Conservation (phyloP, 2,113 vertebrate genomes). For the Excalfactoria chinensis region DNA sequence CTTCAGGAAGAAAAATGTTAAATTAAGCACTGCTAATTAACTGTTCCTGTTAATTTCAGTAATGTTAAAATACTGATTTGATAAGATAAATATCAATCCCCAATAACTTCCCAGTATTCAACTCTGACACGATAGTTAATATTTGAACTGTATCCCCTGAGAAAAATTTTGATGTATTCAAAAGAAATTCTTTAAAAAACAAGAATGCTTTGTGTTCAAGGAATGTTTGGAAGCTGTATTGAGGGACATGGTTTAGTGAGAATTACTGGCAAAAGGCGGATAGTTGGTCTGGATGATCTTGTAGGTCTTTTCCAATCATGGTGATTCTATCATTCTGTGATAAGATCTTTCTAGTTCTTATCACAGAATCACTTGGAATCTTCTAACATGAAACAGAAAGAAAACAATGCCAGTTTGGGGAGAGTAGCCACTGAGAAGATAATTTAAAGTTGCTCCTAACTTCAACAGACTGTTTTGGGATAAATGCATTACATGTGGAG, state of each 20-base stretch:
- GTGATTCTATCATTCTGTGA: too few relatives aligned
- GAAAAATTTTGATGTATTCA: accelerated
- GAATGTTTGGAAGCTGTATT: too few relatives aligned
- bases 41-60: not conserved
- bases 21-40: not conserved
- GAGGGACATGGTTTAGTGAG: too few relatives aligned
- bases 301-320: too few relatives aligned
- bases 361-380: not conserved
- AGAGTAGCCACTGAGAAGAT: not conserved
- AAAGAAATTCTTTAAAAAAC: not conserved
- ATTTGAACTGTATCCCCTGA: not conserved
- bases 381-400: not conserved
- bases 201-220: not conserved
- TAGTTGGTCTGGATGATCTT: too few relatives aligned
- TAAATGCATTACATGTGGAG: not conserved
- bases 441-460: not conserved
- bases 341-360: too few relatives aligned
- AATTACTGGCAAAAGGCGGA: too few relatives aligned
- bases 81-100: not conserved
- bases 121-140: not conserved
- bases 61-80: not conserved
- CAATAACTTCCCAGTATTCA: not conserved
- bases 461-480: not conserved
- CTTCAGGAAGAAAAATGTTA: not conserved
- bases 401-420: accelerated